Base-by-base conservation (phyloP, 2,797 vertebrate genomes). In the Crotalus adamanteus region DNA sequence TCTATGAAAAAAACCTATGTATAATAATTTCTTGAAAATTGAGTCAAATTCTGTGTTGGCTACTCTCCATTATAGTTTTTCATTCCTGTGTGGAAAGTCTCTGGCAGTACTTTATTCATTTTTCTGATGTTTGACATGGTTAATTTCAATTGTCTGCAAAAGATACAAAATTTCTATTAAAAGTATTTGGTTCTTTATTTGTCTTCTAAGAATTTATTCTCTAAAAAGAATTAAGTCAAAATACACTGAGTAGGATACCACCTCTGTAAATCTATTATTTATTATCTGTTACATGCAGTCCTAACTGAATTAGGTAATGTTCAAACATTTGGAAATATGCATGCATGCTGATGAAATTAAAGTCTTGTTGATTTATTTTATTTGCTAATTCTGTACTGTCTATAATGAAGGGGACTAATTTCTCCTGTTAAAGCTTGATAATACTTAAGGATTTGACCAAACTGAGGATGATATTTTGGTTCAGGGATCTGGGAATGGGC, bases 281-380 rank as follows among this genome's bases (percentile, higher is more conserved):
- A 78, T 78, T 78, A 78, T 78, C 73, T 78, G 20, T 78, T 78
- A 78, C 73, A 78, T 47, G 73, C 73, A 78, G 73, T 78, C 73
- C 73, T 78, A 42, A 78, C 73, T 78, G 73, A 78, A 78, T 78
- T 78, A 78, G 73, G 73, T 78, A 78, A 78, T 78, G 73, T 78
- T 78, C 31, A 31, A 14, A 37, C 56, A 4, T 69, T 37, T 91
- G 42, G 91, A 65, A 87, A 91, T 83, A 31, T 37, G 8, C 61
- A 42, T 97, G 88, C 97, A 97, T 47, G 93, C 96, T 96, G 97
- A 97, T 95, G 97, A 97, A 96, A 98, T 97, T 98, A 97, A 97
- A 97, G 97, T 98, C 95, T 92, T 95, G 92, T 55, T 95, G 88
- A 90, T 60, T 87, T 90, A 86, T 89, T 91, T 28, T 3, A 18